Percentiles rank a stretch among this genome's conserved stretches.
Evolutionary conservation across 2,113 vertebrate genomes (phyloP).

Genomic region (Bubo bubo): DNA sequence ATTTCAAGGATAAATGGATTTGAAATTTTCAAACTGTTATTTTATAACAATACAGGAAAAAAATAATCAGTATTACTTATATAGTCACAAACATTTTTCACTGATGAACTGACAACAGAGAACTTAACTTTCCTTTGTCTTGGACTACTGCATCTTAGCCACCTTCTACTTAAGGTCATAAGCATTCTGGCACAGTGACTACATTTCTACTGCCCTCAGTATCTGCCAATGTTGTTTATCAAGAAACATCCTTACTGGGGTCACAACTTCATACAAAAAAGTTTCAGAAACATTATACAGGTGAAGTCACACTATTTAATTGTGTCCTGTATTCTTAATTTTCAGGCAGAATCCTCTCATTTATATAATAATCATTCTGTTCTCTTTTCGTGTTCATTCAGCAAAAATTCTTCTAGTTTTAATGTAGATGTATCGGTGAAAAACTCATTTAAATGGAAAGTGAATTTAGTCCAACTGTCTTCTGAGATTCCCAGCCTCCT

Average conservation of each 20-base stretch:
- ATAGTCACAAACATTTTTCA: neutral
- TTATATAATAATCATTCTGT: neutral
- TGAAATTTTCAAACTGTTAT: neutral
- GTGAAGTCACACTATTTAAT: neutral
- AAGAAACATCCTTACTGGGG: neutral
- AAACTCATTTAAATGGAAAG: neutral
- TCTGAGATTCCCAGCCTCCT: neutral
- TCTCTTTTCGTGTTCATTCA: neutral
- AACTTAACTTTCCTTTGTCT: neutral
- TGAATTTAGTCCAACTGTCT: neutral
- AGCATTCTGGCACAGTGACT: neutral
- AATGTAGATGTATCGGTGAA: neutral
- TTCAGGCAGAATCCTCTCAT: neutral
- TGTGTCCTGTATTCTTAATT: neutral
- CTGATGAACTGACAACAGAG: neutral
- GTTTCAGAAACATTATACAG: neutral
- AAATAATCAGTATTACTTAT: neutral
- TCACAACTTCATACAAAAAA: neutral
- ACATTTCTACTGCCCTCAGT: neutral
- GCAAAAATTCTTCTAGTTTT: neutral
- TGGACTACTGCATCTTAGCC: neutral
- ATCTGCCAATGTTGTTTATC: neutral
- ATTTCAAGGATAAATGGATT: neutral
- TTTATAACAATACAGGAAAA: neutral
- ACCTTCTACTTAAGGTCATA: neutral